Conservation (phyloP, 2,888 invertebrate species). For the Lordiphosa fenestrarum region DNA sequence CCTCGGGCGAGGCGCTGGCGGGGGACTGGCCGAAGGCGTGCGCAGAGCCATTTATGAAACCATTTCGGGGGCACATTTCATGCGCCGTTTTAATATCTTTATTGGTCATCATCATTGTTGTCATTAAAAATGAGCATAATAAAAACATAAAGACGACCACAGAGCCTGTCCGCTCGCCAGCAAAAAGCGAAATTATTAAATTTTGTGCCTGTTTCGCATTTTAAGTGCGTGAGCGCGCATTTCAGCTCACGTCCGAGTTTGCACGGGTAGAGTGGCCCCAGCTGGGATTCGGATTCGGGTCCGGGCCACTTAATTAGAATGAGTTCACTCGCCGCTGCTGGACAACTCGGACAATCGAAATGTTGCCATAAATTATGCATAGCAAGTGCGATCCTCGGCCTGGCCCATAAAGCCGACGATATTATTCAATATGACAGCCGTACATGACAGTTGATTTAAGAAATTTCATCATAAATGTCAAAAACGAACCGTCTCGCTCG, state of each 20-base stretch:
- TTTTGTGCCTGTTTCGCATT: constrained; percentile 67
- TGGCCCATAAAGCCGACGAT: constrained; percentile 49
- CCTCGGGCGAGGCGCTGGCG: not conserved
- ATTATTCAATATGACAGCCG: constrained; percentile 69
- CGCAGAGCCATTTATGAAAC: constrained; percentile 58
- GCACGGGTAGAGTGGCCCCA: constrained; percentile 17
- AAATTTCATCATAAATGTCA: constrained; percentile 76
- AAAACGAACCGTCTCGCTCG: constrained; percentile 64
- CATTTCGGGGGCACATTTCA: constrained; percentile 69
- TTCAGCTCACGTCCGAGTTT: constrained; percentile 52
- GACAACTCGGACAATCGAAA: constrained; percentile 14
- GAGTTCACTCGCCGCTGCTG: constrained; percentile 55
- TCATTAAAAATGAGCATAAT: constrained; percentile 70
- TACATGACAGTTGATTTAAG: constrained; percentile 71
- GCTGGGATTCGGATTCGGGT: constrained; percentile 39
- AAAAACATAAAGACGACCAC: constrained; percentile 60
- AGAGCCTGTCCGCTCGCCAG: constrained; percentile 1
- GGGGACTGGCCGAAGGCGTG: constrained; percentile 37
- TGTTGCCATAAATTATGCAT: constrained; percentile 68
- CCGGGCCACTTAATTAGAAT: constrained; percentile 68
- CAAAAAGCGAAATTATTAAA: constrained; percentile 76
- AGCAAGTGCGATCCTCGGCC: constrained; percentile 45
- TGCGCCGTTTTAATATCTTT: constrained; percentile 75
- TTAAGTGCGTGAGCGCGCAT: constrained; percentile 53
- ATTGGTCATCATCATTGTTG: constrained; percentile 74